Percentiles rank a stretch among this genome's conserved stretches.
Evolutionary conservation across 2,888 invertebrate genomes (phyloP).

Genomic region (Plagiodera versicolora): DNA sequence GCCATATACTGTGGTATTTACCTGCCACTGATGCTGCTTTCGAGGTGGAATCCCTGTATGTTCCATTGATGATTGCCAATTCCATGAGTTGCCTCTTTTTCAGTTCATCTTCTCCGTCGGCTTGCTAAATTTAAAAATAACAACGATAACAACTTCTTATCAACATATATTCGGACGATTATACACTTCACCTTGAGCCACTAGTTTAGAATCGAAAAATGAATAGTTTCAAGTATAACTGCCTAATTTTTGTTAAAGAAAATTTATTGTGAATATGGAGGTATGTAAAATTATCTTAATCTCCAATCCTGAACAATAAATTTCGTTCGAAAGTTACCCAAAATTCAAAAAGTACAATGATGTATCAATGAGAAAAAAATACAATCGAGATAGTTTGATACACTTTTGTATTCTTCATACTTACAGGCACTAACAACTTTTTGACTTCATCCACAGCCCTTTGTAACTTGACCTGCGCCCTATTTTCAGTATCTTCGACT

Average conservation of each 20-base stretch:
- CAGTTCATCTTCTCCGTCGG: conserved; percentile 99
- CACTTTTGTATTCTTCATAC: conserved; percentile 47
- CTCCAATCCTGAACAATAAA: too few relatives aligned
- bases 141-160: too few relatives aligned
- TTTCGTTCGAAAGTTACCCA: too few relatives aligned
- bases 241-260: too few relatives aligned
- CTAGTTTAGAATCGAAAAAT: not conserved
- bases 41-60: conserved; percentile 94
- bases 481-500: conserved; percentile 97
- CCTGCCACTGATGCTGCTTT: conserved; percentile 85
- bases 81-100: conserved; percentile 99
- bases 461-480: conserved; percentile 91
- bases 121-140: conserved; percentile 68
- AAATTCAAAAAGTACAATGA: too few relatives aligned
- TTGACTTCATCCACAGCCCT: conserved; percentile 98
- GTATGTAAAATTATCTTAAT: too few relatives aligned
- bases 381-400: too few relatives aligned
- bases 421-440: conserved; percentile 95
- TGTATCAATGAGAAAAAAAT: too few relatives aligned
- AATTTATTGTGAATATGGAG: too few relatives aligned
- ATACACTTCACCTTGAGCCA: not conserved
- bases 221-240: too few relatives aligned
- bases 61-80: conserved; percentile 99
- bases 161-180: too few relatives aligned
- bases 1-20: conserved; percentile 48